Conservation (phyloP, 1,140 invertebrate species). For the Drosophila busckii region DNA sequence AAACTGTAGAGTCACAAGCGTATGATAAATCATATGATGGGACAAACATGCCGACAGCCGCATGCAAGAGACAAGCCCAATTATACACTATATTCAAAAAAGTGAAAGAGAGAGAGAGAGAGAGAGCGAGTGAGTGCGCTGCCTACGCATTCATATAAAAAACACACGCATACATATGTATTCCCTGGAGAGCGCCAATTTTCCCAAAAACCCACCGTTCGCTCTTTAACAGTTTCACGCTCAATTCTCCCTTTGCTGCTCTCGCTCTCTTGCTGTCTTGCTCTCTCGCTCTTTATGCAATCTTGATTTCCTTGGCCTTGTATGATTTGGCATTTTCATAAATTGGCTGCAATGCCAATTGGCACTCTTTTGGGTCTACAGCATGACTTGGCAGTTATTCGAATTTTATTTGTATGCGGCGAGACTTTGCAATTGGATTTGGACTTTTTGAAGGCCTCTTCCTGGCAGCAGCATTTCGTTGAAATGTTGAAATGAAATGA, state of each 20-base stretch:
- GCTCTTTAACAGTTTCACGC: slow-evolving; percentile 55
- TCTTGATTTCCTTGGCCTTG: slow-evolving; percentile 73
- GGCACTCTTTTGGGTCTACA: slow-evolving; percentile 59
- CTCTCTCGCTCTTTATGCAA: slow-evolving; percentile 44
- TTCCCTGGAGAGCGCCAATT: slow-evolving; percentile 57
- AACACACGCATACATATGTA: slow-evolving; percentile 20
- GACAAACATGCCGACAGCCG: slow-evolving; percentile 76
- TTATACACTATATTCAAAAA: slow-evolving; percentile 14
- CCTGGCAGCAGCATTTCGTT: slow-evolving; percentile 42
- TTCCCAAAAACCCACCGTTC: slow-evolving; percentile 30
- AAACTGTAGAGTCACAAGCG: slow-evolving; percentile 73
- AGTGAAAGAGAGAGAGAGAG: neutral
- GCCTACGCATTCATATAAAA: slow-evolving; percentile 47
- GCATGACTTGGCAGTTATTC: slow-evolving; percentile 41
- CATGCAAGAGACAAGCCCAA: slow-evolving; percentile 37
- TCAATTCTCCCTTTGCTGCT: slow-evolving; percentile 10
- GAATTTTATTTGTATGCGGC: no score
- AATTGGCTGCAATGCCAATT: slow-evolving; percentile 78
- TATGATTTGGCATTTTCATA: slow-evolving; percentile 74
- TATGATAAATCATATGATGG: slow-evolving; percentile 75
- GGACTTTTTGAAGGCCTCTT: slow-evolving; percentile 17
- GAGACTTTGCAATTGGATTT: slow-evolving; percentile 34
- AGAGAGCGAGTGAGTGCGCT: slow-evolving; percentile 9
- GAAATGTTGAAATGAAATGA: slow-evolving; percentile 76
- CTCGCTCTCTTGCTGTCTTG: neutral